A percentile compares a stretch with the other conserved stretches of the same genome.
Conservation (phyloP, 2,888 invertebrate species). For the Phytoseiulus persimilis region DNA sequence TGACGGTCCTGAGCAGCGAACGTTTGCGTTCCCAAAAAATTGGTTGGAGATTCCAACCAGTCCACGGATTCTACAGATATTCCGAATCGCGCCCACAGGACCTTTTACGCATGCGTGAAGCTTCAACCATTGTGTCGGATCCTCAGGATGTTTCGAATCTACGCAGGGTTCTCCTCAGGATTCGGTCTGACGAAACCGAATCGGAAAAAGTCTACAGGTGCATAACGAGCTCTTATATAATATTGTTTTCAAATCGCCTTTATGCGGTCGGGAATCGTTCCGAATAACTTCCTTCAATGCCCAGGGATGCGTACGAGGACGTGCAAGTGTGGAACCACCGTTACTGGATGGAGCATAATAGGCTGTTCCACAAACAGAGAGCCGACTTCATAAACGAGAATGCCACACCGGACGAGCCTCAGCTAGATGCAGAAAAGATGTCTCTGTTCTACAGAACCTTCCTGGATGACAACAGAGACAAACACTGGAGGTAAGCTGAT, state of each 20-base stretch:
- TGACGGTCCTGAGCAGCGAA: too few relatives aligned
- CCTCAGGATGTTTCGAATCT: conserved; percentile 23
- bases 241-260: neutral
- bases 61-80: neutral
- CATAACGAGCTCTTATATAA: neutral
- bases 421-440: conserved; percentile 17
- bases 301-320: conserved; percentile 8
- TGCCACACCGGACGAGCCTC: neutral
- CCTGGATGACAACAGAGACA: conserved; percentile 12
- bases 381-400: neutral
- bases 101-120: neutral
- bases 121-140: neutral
- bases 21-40: neutral
- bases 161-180: neutral
- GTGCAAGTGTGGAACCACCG: conserved; percentile 17
- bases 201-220: neutral
- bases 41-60: neutral
- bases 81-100: neutral
- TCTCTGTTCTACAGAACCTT: conserved; percentile 10
- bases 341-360: conserved; percentile 20
- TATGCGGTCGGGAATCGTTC: too few relatives aligned
- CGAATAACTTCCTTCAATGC: too few relatives aligned
- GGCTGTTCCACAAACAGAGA: neutral
- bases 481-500: conserved; percentile 21
- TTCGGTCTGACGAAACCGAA: neutral